A percentile compares a stretch with the other conserved stretches of the same genome.
Conservation (phyloP, 2,888 invertebrate species). For the Monoplex corrugatus region DNA sequence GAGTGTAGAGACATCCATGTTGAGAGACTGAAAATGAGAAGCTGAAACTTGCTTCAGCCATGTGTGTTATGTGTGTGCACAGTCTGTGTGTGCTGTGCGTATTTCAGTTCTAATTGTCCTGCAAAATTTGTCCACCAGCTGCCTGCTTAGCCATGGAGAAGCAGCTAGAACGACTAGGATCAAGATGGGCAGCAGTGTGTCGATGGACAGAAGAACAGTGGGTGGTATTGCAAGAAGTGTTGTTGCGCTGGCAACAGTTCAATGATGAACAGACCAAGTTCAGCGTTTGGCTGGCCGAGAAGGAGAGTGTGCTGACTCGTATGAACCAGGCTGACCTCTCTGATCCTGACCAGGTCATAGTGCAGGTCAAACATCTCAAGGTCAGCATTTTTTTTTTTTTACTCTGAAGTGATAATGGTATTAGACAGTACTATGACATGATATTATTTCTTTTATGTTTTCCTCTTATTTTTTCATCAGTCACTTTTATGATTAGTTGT, state of each 20-base stretch:
- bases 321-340: constrained; percentile 84
- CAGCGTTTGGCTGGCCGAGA: constrained; percentile 86
- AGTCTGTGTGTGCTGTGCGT: too few relatives aligned
- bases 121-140: constrained; percentile 68
- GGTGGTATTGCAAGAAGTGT: constrained; percentile 85
- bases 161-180: constrained; percentile 90
- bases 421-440: too few relatives aligned
- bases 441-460: too few relatives aligned
- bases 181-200: constrained; percentile 93
- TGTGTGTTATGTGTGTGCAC: too few relatives aligned
- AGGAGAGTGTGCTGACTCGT: constrained; percentile 87
- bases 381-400: too few relatives aligned
- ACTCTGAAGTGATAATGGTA: too few relatives aligned
- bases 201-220: constrained; percentile 89
- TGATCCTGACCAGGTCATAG: constrained; percentile 81
- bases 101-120: too few relatives aligned
- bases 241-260: constrained; percentile 84
- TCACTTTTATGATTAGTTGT: too few relatives aligned
- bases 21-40: too few relatives aligned
- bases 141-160: constrained; percentile 90
- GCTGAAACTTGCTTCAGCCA: too few relatives aligned
- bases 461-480: too few relatives aligned
- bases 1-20: too few relatives aligned
- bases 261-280: constrained; percentile 85
- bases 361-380: constrained; percentile 88